Evolutionary conservation across 2,113 vertebrate genomes (phyloP).

Genomic region (Stigmatopora argus): DNA sequence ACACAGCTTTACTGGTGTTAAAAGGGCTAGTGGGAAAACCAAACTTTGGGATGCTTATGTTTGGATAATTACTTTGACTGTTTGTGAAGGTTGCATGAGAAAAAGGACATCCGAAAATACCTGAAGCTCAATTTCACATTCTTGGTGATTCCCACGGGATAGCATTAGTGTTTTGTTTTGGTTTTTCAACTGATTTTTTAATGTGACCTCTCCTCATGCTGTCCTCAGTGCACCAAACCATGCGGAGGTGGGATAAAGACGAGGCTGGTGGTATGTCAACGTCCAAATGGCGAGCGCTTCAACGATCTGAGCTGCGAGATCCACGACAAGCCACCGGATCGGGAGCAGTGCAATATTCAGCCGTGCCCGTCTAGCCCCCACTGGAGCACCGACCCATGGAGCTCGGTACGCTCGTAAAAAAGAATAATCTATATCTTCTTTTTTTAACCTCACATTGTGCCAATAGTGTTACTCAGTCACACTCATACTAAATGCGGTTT

Average conservation of each 20-base stretch:
- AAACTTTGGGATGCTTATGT: constrained; percentile 2
- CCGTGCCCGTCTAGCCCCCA: constrained; percentile 81
- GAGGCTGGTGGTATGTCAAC: constrained; percentile 90
- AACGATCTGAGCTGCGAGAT: constrained; percentile 96
- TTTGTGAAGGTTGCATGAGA: constrained; percentile 8
- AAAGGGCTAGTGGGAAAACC: not conserved
- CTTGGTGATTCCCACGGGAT: not conserved
- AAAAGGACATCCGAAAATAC: constrained; percentile 4
- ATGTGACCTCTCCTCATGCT: constrained; percentile 14
- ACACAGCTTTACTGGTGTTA: constrained; percentile 7
- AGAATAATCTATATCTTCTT: constrained; percentile 54
- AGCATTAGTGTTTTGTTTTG: constrained; percentile 1
- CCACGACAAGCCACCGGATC: constrained; percentile 92
- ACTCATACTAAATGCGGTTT: constrained; percentile 26
- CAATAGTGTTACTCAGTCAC: constrained; percentile 29
- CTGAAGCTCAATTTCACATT: constrained; percentile 1
- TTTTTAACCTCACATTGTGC: constrained; percentile 35
- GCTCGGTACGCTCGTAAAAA: constrained; percentile 92
- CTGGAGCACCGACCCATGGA: constrained; percentile 94
- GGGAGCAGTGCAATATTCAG: constrained; percentile 92
- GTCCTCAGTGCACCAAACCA: constrained; percentile 81
- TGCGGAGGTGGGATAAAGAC: constrained; percentile 89
- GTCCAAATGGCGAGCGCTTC: constrained; percentile 85
- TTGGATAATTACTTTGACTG: constrained; percentile 11
- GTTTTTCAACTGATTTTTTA: constrained; percentile 1